Conservation (phyloP, 2,113 vertebrate genomes). For the Lipophrys pholis region DNA sequence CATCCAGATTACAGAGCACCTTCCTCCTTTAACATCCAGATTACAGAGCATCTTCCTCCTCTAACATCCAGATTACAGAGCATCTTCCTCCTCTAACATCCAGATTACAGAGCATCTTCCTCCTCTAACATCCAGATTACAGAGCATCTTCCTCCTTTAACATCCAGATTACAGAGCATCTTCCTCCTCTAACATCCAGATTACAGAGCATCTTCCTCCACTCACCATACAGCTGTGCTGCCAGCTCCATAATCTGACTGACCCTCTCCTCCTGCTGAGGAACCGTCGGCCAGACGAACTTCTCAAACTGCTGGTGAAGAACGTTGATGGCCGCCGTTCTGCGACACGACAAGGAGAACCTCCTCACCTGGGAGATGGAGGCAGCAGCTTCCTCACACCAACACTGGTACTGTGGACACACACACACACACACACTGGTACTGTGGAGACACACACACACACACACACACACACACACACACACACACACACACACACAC, state of each 20-base stretch:
- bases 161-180: constrained; percentile 78
- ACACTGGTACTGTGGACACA: constrained; percentile 85
- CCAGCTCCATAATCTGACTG: constrained; percentile 85
- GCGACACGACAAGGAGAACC: constrained; percentile 88
- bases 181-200: no score
- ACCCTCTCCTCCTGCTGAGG: constrained; percentile 91
- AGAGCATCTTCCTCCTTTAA: constrained; percentile 70
- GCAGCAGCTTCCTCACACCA: constrained; percentile 92
- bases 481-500: no score
- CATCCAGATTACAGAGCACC: constrained; percentile 78
- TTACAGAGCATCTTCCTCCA: no score
- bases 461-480: no score
- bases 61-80: constrained; percentile 6
- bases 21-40: no score
- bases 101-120: no score
- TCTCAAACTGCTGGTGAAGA: constrained; percentile 91
- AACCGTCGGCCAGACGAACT: constrained; percentile 87
- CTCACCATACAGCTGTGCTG: constrained; percentile 88
- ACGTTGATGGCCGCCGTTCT: constrained; percentile 87
- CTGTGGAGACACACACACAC: no score
- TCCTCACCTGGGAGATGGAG: constrained; percentile 88
- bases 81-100: constrained; percentile 36
- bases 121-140: constrained; percentile 79
- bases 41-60: no score
- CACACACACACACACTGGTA: no score